Conservation (phyloP, 2,113 vertebrate species). For the Nyctereutes procyonoides region DNA sequence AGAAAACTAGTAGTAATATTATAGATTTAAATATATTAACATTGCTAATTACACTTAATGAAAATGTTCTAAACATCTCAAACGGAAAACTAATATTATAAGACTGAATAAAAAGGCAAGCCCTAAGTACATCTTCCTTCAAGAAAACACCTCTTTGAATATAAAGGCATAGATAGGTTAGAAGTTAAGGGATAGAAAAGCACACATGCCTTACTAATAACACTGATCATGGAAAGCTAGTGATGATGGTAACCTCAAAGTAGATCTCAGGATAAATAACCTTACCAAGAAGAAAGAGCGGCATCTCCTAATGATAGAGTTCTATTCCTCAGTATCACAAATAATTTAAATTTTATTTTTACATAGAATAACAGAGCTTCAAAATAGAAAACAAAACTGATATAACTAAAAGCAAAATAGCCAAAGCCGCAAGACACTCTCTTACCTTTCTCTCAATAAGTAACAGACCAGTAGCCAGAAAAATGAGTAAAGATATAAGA, state of each 20-base stretch:
- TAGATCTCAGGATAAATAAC: background rate
- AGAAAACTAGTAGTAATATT: background rate
- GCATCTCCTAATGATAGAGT: background rate
- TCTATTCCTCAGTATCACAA: background rate
- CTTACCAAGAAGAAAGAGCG: background rate
- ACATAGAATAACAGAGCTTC: background rate
- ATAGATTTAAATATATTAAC: background rate
- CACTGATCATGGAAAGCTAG: background rate
- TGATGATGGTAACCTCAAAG: background rate
- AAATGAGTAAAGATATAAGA: background rate
- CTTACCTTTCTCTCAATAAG: background rate
- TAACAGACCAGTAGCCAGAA: background rate
- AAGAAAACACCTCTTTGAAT: background rate
- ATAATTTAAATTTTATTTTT: background rate
- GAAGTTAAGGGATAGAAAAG: background rate
- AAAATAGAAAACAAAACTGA: background rate
- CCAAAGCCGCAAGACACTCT: background rate
- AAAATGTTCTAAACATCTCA: background rate
- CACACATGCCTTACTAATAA: background rate
- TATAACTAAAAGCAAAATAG: background rate
- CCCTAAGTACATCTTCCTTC: background rate
- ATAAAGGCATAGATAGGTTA: background rate
- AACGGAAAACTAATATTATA: background rate
- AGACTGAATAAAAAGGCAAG: background rate
- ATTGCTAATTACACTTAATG: background rate